phyloP scores from a whole-genome alignment of 1,140 invertebrate genomes.

The Uloborus diversus region DNA sequence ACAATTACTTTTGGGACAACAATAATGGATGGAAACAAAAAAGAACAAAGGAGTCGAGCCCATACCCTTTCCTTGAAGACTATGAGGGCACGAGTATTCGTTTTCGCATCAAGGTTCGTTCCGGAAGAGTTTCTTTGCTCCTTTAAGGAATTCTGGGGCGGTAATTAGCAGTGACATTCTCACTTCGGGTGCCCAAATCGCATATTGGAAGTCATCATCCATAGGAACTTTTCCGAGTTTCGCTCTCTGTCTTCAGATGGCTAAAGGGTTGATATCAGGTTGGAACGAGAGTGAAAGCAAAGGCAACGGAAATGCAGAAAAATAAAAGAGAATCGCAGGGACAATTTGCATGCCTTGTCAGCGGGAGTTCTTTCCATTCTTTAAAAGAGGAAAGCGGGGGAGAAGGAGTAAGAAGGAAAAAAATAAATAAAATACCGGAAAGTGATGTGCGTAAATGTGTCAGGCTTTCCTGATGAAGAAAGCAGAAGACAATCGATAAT shows the following conservation, averaged over 20 bases:
- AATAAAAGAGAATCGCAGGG: background rate
- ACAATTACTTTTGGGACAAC: background rate
- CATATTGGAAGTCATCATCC: conserved; percentile 4
- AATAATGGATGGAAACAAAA: background rate
- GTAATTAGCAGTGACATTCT: conserved; percentile 10
- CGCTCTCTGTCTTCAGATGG: no score
- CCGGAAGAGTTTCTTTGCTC: background rate
- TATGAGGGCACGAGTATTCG: background rate
- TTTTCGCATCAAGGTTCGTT: background rate
- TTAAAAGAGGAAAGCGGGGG: background rate
- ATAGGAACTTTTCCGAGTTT: background rate
- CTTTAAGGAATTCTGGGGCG: background rate
- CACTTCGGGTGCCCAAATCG: conserved; percentile 1
- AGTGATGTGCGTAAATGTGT: background rate
- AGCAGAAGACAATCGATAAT: background rate
- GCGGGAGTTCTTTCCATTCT: background rate
- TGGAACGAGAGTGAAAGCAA: no score
- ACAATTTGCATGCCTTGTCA: background rate
- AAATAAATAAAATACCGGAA: background rate
- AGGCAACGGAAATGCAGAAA: background rate
- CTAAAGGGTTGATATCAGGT: no score
- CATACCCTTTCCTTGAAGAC: background rate
- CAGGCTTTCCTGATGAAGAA: background rate
- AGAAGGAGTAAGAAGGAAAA: conserved; percentile 8
- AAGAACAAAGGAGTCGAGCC: background rate